These are phyloP conservation scores for Drosophila erecta DNA, from an alignment of 1,140 invertebrate species.

Conservation along the genomic window DNA sequence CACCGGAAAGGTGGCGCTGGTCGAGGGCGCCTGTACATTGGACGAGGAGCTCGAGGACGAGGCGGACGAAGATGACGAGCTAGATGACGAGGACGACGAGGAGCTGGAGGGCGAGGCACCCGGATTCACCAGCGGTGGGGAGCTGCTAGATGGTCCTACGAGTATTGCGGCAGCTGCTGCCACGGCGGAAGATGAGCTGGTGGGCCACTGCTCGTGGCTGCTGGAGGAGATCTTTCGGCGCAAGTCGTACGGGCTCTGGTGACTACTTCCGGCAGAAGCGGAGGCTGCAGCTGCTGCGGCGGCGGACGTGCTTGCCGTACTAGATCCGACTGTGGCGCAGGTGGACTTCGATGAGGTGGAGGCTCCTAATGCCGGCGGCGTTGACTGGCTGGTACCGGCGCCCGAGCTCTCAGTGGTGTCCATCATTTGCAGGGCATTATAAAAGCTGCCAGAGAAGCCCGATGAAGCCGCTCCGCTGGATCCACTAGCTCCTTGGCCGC, in stretches of 20 bases:
- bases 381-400: constrained; percentile 28
- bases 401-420: constrained; percentile 59
- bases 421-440: constrained; percentile 66
- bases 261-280: constrained; percentile 85
- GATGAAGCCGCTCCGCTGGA: constrained; percentile 11
- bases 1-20: constrained; percentile 78
- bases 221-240: constrained; percentile 92
- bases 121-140: constrained; percentile 68
- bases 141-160: constrained; percentile 69
- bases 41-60: constrained; percentile 76
- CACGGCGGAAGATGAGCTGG: constrained; percentile 59
- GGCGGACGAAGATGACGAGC: constrained; percentile 60
- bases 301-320: constrained; percentile 26
- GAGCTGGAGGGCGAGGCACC: constrained; percentile 68
- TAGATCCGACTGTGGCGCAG: constrained; percentile 40
- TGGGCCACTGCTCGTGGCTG: constrained; percentile 86
- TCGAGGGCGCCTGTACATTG: constrained; percentile 81
- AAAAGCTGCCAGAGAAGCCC: constrained; percentile 50
- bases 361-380: constrained; percentile 34
- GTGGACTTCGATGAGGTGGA: constrained; percentile 49
- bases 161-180: constrained; percentile 52
- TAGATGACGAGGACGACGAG: constrained; percentile 62
- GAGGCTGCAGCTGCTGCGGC: constrained; percentile 60
- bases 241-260: constrained; percentile 94
- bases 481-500: constrained; percentile 59